Percentiles rank a stretch among this genome's conserved stretches.
phyloP scores from a whole-genome alignment of 2,888 invertebrate species.

The Thecophora atra region DNA sequence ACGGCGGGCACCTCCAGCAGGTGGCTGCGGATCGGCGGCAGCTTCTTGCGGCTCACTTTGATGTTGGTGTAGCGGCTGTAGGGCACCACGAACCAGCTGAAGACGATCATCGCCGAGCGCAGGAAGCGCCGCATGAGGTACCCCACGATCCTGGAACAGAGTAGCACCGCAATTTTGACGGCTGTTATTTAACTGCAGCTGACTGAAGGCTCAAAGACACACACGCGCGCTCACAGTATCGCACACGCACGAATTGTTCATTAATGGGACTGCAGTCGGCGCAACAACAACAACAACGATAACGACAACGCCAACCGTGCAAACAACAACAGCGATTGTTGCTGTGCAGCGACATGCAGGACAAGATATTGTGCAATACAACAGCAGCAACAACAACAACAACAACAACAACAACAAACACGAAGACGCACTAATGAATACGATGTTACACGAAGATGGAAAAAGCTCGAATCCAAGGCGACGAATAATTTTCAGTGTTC shows the following conservation, averaged over 20 bases:
- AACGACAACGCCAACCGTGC: neutral
- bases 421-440: too few relatives aligned
- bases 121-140: slow-evolving; percentile 71
- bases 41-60: slow-evolving; percentile 70
- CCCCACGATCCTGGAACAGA: slow-evolving; percentile 70
- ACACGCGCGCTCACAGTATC: neutral
- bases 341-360: slow-evolving; percentile 17
- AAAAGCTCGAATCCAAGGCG: too few relatives aligned
- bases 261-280: neutral
- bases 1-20: slow-evolving; percentile 77
- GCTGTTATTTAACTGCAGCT: slow-evolving; percentile 48
- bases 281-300: neutral
- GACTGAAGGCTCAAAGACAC: slow-evolving; percentile 7
- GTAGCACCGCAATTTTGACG: slow-evolving; percentile 66
- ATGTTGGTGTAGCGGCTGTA: slow-evolving; percentile 67
- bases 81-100: slow-evolving; percentile 71
- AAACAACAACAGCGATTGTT: neutral
- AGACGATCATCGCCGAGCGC: slow-evolving; percentile 70
- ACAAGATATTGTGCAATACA: slow-evolving; percentile 31
- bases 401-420: slow-evolving; percentile 6
- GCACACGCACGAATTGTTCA: neutral
- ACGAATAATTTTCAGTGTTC: too few relatives aligned
- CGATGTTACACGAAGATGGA: too few relatives aligned
- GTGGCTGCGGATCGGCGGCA: slow-evolving; percentile 74
- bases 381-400: neutral